Evolutionary conservation across 2,113 vertebrate species (phyloP).

Genomic region (Lophochroa leadbeateri): DNA sequence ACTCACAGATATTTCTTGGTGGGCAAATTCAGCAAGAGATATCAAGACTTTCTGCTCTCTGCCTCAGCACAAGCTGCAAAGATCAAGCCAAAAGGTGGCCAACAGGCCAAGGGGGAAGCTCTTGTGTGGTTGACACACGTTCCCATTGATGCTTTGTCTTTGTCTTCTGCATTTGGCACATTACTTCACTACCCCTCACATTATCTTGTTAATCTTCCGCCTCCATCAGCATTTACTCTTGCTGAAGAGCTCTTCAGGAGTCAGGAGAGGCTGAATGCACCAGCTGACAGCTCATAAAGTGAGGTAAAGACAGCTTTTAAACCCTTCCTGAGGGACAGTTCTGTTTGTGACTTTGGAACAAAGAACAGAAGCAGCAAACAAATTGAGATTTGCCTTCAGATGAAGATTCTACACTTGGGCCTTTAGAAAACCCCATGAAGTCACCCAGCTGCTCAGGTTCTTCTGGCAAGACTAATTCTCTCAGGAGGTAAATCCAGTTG

Average conservation of each 20-base stretch:
- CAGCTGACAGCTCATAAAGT: neutral
- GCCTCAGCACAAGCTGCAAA: neutral
- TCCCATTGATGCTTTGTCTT: neutral
- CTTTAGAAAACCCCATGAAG: neutral
- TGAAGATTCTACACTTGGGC: neutral
- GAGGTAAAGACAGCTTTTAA: neutral
- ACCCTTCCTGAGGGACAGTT: neutral
- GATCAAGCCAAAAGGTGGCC: neutral
- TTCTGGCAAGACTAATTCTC: neutral
- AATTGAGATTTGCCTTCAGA: neutral
- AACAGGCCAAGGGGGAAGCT: neutral
- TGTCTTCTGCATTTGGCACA: neutral
- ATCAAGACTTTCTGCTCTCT: neutral
- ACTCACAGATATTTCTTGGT: neutral
- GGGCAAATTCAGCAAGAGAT: neutral
- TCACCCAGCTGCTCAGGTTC: neutral
- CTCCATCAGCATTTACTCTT: neutral
- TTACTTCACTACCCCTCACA: neutral
- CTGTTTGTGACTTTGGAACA: neutral
- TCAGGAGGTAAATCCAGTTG: neutral
- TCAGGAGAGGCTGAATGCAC: accelerated
- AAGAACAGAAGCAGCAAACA: neutral
- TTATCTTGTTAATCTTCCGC: neutral
- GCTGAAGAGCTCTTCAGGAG: neutral
- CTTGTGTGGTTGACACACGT: neutral